Percentiles rank a stretch among this genome's conserved stretches.
These are phyloP conservation scores for Tenthredo scrophulariae DNA, from an alignment of 2,888 invertebrate species.

Conservation along the genomic window DNA sequence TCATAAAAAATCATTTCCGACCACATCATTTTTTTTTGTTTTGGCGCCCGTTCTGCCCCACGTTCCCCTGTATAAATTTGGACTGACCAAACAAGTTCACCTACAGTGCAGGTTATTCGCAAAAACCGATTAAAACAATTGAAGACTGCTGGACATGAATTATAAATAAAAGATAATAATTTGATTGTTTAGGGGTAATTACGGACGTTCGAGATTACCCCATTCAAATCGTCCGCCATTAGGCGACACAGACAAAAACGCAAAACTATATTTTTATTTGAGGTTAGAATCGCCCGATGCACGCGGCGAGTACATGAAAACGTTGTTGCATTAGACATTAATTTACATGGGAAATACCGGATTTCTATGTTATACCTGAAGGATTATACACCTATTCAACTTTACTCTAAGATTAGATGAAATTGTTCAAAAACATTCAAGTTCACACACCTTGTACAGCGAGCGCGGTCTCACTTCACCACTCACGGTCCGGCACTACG, in stretches of 20 bases:
- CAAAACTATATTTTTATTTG: not conserved
- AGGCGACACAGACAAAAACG: not conserved
- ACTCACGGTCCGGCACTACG: not conserved
- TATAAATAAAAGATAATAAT: not conserved
- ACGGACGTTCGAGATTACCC: slow-evolving; percentile 12
- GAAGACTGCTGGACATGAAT: not conserved
- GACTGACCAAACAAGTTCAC: not conserved
- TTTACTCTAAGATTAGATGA: not conserved
- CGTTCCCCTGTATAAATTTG: too few relatives aligned
- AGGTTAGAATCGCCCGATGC: not conserved
- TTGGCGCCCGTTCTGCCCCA: too few relatives aligned
- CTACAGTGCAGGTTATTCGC: not conserved
- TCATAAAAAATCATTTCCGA: too few relatives aligned
- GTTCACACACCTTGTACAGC: not conserved
- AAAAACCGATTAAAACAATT: not conserved
- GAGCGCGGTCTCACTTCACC: not conserved
- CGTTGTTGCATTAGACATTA: slow-evolving; percentile 7
- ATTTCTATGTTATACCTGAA: not conserved
- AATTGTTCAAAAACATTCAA: not conserved
- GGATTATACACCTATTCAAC: not conserved
- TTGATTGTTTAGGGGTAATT: slow-evolving; percentile 7
- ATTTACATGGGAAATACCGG: not conserved
- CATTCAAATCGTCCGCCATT: slow-evolving; percentile 15
- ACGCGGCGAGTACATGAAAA: not conserved
- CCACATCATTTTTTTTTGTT: too few relatives aligned